A percentile compares a stretch with the other conserved stretches of the same genome.
phyloP scores from a whole-genome alignment of 2,888 invertebrate species.

The Drosophila yooni region DNA sequence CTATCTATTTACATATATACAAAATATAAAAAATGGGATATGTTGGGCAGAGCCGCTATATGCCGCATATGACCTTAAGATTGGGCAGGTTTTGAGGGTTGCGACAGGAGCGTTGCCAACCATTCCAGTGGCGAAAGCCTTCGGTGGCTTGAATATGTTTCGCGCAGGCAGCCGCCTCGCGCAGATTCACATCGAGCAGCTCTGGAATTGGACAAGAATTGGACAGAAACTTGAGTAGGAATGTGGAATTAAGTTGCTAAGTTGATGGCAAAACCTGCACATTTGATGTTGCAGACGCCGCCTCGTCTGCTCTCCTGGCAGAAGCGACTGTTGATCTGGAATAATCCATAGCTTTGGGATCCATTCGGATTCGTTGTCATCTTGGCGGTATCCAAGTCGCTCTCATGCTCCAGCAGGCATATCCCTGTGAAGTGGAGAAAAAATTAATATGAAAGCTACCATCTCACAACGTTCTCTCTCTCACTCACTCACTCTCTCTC shows the following conservation, averaged over 20 bases:
- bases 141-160: conserved; percentile 87
- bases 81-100: conserved; percentile 75
- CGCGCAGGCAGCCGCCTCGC: conserved; percentile 88
- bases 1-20: neutral
- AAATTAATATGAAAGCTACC: neutral
- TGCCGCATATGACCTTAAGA: conserved; percentile 68
- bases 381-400: conserved; percentile 88
- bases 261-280: conserved; percentile 86
- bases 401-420: conserved; percentile 87
- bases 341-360: conserved; percentile 88
- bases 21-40: neutral
- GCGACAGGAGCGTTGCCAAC: conserved; percentile 79
- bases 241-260: neutral
- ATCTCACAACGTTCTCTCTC: neutral
- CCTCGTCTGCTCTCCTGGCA: conserved; percentile 86
- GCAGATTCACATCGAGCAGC: conserved; percentile 88
- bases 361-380: conserved; percentile 87
- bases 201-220: conserved; percentile 85
- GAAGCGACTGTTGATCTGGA: conserved; percentile 90
- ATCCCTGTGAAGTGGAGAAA: conserved; percentile 70
- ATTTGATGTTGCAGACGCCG: conserved; percentile 89
- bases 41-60: conserved; percentile 21
- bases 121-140: conserved; percentile 86
- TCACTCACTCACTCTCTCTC: neutral
- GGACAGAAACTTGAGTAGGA: neutral